Percentiles rank a stretch among this genome's conserved stretches.
Conservation (phyloP, 2,113 vertebrate genomes). For the Pardalotus punctatus region DNA sequence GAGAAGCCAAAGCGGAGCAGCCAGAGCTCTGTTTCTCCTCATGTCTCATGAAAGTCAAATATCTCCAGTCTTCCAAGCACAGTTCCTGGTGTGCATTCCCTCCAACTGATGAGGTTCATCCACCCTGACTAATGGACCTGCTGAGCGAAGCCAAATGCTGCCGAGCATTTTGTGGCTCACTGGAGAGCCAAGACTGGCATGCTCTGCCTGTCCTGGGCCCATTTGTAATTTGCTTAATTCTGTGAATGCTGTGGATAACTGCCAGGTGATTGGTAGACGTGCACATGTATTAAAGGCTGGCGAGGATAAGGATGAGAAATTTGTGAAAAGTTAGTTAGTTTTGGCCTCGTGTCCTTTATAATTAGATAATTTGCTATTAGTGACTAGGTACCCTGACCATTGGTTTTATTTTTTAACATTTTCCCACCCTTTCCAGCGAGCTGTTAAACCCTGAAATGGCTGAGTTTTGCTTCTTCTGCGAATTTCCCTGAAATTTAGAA, state of each 20-base stretch:
- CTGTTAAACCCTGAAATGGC: not conserved
- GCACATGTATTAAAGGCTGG: not conserved
- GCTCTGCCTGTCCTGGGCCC: not conserved
- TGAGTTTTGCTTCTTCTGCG: not conserved
- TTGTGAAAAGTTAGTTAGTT: not conserved
- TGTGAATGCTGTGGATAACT: not conserved
- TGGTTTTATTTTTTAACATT: not conserved
- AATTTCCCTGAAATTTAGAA: not conserved
- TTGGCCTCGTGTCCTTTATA: not conserved
- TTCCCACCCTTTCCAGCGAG: not conserved
- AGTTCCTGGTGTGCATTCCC: not conserved
- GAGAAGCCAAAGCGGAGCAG: not conserved
- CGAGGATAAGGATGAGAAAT: not conserved
- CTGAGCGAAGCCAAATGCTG: slow-evolving; percentile 30
- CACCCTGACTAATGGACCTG: slow-evolving; percentile 18
- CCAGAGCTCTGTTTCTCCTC: not conserved
- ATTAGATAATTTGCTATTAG: not conserved
- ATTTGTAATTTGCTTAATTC: slow-evolving; percentile 20
- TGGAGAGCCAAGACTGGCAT: not conserved
- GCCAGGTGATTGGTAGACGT: not conserved
- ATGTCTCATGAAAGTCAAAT: slow-evolving; percentile 28
- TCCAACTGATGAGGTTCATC: not conserved
- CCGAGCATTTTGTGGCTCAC: not conserved
- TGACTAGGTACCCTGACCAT: not conserved
- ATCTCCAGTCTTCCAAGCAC: not conserved